Evolutionary conservation across 2,888 invertebrate species (phyloP), one percentile per base, ranked within the genome.

Genomic region (Cryptocheilus praepositus): DNA sequence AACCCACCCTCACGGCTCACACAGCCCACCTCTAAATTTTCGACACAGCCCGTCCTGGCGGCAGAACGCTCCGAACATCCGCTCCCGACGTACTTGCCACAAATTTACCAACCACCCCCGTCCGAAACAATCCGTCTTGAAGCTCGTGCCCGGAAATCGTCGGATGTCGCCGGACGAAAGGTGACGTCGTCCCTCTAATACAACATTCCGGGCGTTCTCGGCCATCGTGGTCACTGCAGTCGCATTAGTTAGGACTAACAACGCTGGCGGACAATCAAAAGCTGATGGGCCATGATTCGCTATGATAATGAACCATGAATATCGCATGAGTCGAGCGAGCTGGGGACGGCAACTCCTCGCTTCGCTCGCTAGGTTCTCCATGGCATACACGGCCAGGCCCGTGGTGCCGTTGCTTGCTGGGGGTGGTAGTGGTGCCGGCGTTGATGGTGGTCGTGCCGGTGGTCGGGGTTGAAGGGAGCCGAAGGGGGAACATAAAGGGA

Each of bases 281-380:
- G 88, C 88, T 87, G 88, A 88, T 88, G 88, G 88, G 84, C 85
- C 87, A 88, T 88, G 88, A 88, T 88, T 88, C 88, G 88, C 88
- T 88, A 88, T 88, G 88, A 88, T 88, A 88, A 88, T 88, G 88
- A 88, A 88, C 84, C 87, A 88, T 88, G 87, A 88, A 88, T 88
- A 85, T 77, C 71, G 76, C 83, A 88, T 88, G 88, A 88, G 86
- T 74, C 81, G 81, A 86, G 87, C 79, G 85, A 82, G 85, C 83
- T 83, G 86, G 86, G 86, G 86, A 86, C 84, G 83, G 83, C 82
- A 85, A 85, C 85, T 86, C 85, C 84, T 86, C 86, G 86, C 85
- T 85, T 85, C 81, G 81, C 82, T 83, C 80, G 74, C 79, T 71
- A 78, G 79, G 77, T 36, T 36, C 71, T 83, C 70, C 76, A 81